Base-by-base conservation (phyloP, 2,797 vertebrate genomes). In the Hypotaenidia okinawae region DNA sequence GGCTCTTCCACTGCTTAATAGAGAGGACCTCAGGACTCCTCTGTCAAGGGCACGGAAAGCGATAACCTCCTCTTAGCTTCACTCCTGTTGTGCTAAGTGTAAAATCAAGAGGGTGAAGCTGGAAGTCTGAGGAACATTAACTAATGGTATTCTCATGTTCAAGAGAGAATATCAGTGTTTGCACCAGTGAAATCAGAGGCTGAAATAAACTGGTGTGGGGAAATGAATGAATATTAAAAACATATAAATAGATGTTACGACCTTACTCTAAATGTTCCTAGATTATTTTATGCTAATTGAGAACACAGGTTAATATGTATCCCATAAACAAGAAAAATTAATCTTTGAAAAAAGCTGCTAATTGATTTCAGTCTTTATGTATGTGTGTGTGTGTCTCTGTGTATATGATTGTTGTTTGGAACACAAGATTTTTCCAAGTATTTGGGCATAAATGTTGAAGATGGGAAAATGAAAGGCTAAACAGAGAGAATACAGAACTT, bases 181-280 rank as follows among this genome's bases (percentile, higher is more conserved):
- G 11, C 24, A 35, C 3, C 12, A 11, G 27, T 37, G 13, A 73
- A 68, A 73, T 32, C 21, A 45, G 39, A 88, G 16, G 22, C 19
- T 79, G 64, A 91, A 81, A 74, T 49, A 78, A 61, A 43, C 19
- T 63, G 6, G 15, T 3, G 9, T 17, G 10, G n/a, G 22, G 25
- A 88, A 82, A 70, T 8, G 5, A 6, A 8, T 8, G n/a, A 64
- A 72, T 51, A n/a, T 66, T 33, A 47, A 52, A 63, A 51, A 7
- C 0, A 43, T 43, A 18, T 45, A 21, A 45, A 18, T 18, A 3
- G 5, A 3, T 18, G 8, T 21, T 63, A 59, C 0, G 1, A 6
- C n/a, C 13, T 67, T 74, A 41, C 32, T 58, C 13, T 47, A 55
- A 77, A 33, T 33, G 9, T 69, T 73, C 35, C 61, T 37, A 49